phyloP scores from a whole-genome alignment of 2,797 vertebrate genomes.

The Mormyrops boulengeri region DNA sequence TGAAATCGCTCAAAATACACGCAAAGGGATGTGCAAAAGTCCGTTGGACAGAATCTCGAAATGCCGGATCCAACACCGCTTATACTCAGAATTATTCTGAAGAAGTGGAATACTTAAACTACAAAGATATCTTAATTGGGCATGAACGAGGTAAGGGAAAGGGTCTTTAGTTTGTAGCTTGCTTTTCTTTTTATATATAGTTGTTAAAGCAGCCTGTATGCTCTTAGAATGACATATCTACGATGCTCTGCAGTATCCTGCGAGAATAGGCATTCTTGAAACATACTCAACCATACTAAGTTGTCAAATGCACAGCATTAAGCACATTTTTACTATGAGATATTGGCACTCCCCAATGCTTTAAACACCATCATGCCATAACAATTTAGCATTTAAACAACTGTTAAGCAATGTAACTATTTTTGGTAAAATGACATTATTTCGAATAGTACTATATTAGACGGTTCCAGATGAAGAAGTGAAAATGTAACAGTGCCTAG shows the following conservation, averaged over 20 bases:
- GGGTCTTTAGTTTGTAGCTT: background rate
- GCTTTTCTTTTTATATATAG: background rate
- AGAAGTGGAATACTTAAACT: slow-evolving; percentile 78
- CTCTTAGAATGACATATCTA: background rate
- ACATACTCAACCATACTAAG: background rate
- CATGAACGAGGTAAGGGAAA: slow-evolving; percentile 67
- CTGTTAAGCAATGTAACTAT: background rate
- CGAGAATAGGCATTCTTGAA: background rate
- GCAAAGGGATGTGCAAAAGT: slow-evolving; percentile 79
- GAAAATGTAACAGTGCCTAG: background rate
- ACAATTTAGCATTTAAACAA: background rate
- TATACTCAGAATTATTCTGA: slow-evolving; percentile 61
- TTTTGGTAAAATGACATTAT: background rate
- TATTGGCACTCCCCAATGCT: background rate
- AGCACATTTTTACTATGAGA: background rate
- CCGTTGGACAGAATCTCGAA: slow-evolving; percentile 67
- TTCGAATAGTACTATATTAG: background rate
- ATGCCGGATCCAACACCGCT: slow-evolving; percentile 71
- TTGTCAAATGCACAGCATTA: background rate
- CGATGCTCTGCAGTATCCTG: background rate
- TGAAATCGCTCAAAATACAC: slow-evolving; percentile 73
- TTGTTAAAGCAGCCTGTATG: background rate
- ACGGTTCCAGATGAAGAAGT: background rate
- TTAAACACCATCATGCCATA: background rate
- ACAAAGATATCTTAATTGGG: slow-evolving; percentile 75